Conservation (phyloP, 2,888 invertebrate species). For the Spisula solida region DNA sequence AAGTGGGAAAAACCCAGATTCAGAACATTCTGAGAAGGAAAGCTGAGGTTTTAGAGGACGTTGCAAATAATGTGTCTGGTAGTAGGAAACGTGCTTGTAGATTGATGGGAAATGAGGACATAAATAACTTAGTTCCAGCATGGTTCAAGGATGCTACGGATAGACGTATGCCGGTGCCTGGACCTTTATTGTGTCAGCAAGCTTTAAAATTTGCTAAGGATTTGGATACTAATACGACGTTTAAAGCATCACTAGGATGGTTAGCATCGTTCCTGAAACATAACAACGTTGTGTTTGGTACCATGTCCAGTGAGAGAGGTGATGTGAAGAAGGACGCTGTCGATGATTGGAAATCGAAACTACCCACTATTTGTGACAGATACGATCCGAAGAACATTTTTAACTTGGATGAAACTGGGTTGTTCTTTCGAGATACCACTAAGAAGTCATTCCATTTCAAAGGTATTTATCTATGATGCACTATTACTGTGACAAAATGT, state of each 20-base stretch:
- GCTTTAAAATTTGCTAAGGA: conserved; percentile 26
- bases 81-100: conserved; percentile 46
- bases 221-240: not conserved
- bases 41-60: conserved; percentile 52
- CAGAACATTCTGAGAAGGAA: conserved; percentile 64
- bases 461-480: conserved; percentile 22
- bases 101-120: conserved; percentile 53
- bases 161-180: conserved; percentile 24
- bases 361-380: conserved; percentile 54
- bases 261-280: conserved; percentile 41
- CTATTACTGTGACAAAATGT: too few species aligned
- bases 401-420: conserved; percentile 45
- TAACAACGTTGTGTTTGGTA: conserved; percentile 51
- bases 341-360: conserved; percentile 53
- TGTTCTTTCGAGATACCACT: conserved; percentile 39
- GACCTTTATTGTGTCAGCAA: conserved; percentile 31
- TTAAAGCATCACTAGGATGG: conserved; percentile 61
- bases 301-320: conserved; percentile 56
- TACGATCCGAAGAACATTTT: conserved; percentile 46
- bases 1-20: conserved; percentile 65
- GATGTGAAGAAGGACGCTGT: conserved; percentile 31
- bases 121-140: conserved; percentile 50
- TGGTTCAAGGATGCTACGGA: conserved; percentile 58
- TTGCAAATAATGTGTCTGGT: conserved; percentile 51
- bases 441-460: conserved; percentile 33